Conservation (phyloP, 2,888 invertebrate genomes). For the Stenchaetothrips biformis region DNA sequence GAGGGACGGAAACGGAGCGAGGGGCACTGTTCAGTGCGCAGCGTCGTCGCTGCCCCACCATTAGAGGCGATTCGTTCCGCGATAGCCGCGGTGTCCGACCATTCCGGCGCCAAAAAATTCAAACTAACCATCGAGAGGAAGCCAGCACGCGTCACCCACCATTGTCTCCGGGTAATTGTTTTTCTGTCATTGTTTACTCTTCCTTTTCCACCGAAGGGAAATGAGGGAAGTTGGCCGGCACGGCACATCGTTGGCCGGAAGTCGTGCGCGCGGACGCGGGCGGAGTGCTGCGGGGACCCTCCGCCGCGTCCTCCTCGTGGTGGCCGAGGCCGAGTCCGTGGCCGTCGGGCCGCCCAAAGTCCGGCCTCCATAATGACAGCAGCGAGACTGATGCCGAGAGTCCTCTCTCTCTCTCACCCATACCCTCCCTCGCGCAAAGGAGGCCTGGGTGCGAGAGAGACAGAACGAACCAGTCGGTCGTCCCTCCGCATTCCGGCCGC, state of each 20-base stretch:
- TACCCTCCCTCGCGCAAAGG: no score
- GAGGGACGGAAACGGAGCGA: background rate
- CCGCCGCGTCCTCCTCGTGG: no score
- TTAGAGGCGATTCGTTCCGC: background rate
- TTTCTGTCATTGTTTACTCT: background rate
- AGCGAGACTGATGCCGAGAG: no score
- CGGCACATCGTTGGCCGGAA: background rate
- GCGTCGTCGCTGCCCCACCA: background rate
- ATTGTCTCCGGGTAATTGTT: constrained; percentile 3
- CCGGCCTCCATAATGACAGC: no score
- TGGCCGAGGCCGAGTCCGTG: background rate
- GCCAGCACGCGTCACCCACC: background rate
- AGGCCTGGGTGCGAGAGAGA: no score
- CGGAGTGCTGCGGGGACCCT: background rate
- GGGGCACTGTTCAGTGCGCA: background rate
- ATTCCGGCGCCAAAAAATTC: no score
- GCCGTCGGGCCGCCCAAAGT: background rate
- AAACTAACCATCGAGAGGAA: no score
- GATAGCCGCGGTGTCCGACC: no score
- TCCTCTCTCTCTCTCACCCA: background rate
- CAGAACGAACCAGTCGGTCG: no score
- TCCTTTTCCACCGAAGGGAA: background rate
- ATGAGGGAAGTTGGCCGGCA: background rate
- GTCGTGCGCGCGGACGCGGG: background rate
- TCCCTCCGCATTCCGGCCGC: no score